Evolutionary conservation across 2,113 vertebrate species (phyloP), one percentile per base, ranked within the genome.

Genomic region (Cochlearius cochlearius): DNA sequence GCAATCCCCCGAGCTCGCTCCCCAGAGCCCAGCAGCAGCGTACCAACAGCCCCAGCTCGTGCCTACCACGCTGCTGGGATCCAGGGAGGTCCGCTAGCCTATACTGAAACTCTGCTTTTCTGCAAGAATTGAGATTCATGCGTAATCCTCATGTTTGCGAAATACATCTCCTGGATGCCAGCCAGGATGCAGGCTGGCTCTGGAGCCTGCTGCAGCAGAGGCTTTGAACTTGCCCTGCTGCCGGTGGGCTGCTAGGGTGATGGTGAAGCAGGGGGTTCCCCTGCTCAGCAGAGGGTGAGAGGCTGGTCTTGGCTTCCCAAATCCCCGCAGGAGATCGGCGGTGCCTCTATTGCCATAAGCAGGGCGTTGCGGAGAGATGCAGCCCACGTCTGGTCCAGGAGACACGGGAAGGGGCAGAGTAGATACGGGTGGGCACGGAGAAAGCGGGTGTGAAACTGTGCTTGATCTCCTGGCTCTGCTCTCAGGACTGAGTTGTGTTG

Each of bases 361-460:
- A 85, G 45, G n/a, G 15, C 7, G 4, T 36, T 67, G 38, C 36
- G 38, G 58, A 79, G 73, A 14, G 29, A 36, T 32, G 47, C 38
- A 60, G 75, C 38, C 15, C 39, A 53, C 2, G 2, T 3, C 34
- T 39, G 22, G 32, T 47, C 22, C n/a, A 49, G 20, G 23, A 86
- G 39, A 43, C 15, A 8, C 0, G 3, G 23, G 39, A 86, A 62
- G 21, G 41, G 72, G 10, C 19, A 39, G 32, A 78, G 12, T 22
- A 36, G 32, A 34, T 22, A 6, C 0, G 2, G 22, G 17, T 53
- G 45, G 55, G 17, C 38, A 36, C 3, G 2, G 60, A 45, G 15
- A 73, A 19, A 50, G 25, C 0, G 0, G 26, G 27, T 45, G 18
- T 71, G 62, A 71, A 79, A 45, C 23, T 2, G 1, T 7, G 2